Conservation (phyloP, 2,888 invertebrate genomes). For the Galeruca laticollis region DNA sequence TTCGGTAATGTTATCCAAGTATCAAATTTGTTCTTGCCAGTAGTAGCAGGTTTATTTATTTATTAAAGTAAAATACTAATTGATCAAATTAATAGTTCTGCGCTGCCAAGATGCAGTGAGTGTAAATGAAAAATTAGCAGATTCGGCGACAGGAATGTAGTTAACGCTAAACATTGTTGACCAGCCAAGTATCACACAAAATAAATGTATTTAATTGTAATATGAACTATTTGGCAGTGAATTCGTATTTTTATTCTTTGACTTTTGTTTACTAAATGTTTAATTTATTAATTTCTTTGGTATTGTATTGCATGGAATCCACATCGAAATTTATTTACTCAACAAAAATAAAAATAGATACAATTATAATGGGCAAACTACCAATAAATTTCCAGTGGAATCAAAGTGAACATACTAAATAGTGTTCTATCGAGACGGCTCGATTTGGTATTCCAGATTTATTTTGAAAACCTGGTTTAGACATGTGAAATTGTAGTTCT, state of each 20-base stretch:
- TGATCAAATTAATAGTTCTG: conserved; percentile 2
- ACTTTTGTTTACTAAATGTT: background rate
- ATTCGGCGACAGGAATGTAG: background rate
- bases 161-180: background rate
- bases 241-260: background rate
- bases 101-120: background rate
- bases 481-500: too few relatives aligned
- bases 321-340: background rate
- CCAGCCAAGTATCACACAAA: background rate
- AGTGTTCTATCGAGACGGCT: too few relatives aligned
- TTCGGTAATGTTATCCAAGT: background rate
- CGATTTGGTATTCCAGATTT: background rate
- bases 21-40: background rate
- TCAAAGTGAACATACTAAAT: too few relatives aligned
- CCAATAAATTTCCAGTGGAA: too few relatives aligned
- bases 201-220: background rate
- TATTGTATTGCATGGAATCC: too few relatives aligned
- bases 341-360: too few relatives aligned
- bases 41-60: background rate
- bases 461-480: too few relatives aligned
- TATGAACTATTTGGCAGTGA: background rate
- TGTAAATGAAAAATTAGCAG: background rate
- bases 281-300: too few relatives aligned
- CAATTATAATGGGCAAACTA: too few relatives aligned
- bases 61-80: conserved; percentile 5